Evolutionary conservation across 2,113 vertebrate species (phyloP).

Genomic region (Strix uralensis): DNA sequence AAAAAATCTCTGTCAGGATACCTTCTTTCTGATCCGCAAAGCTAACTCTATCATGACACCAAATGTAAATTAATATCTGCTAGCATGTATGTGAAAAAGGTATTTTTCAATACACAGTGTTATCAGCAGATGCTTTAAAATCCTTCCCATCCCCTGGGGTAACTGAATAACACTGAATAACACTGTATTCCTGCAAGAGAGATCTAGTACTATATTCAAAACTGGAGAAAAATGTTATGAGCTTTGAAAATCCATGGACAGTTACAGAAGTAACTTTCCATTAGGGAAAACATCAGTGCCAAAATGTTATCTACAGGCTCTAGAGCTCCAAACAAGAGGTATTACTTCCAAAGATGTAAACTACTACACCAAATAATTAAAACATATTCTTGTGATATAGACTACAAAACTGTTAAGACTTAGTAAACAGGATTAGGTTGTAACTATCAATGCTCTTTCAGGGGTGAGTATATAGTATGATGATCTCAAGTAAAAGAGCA

Average conservation of each 20-base stretch:
- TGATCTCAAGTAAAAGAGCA: neutral
- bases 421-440: neutral
- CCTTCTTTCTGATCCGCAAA: neutral
- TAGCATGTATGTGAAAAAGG: neutral
- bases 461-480: neutral
- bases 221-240: neutral
- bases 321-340: neutral
- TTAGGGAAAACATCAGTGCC: neutral
- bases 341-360: neutral
- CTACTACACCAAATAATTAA: neutral
- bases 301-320: neutral
- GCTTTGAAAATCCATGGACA: neutral
- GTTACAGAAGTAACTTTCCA: neutral
- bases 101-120: neutral
- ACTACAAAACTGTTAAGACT: neutral
- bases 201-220: neutral
- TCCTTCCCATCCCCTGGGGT: neutral
- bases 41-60: slow-evolving; percentile 8
- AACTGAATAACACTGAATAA: neutral
- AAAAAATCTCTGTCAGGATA: neutral
- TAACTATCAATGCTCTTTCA: neutral
- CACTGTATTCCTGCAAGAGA: neutral
- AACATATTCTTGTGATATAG: neutral
- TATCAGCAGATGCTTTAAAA: slow-evolving; percentile 5
- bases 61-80: slow-evolving; percentile 17